Evolutionary conservation across 2,888 invertebrate genomes (phyloP).

Genomic region (Rhorus exstirpatorius): DNA sequence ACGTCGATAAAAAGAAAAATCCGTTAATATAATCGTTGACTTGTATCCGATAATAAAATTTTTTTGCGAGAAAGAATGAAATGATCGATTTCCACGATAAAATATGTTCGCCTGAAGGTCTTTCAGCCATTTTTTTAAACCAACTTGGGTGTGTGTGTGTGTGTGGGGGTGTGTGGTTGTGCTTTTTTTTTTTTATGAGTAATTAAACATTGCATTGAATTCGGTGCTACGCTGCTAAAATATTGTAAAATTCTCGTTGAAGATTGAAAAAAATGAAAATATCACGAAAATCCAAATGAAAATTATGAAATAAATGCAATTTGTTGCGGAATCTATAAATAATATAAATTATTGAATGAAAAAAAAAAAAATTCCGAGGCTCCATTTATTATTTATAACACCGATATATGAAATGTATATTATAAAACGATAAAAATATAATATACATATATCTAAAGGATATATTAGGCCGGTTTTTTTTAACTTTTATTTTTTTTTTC

Average conservation of each 20-base stretch:
- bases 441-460: too few relatives aligned
- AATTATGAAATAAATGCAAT: slow-evolving; percentile 23
- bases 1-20: slow-evolving; percentile 14
- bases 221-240: slow-evolving; percentile 36
- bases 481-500: too few relatives aligned
- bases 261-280: not conserved
- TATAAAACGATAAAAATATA: slow-evolving; percentile 28
- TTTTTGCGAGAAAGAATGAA: slow-evolving; percentile 19
- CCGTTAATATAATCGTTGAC: slow-evolving; percentile 32
- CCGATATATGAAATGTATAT: slow-evolving; percentile 42
- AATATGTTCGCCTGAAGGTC: not conserved
- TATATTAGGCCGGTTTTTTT: too few relatives aligned
- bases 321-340: slow-evolving; percentile 1
- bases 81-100: slow-evolving; percentile 15
- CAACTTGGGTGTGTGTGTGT: too few relatives aligned
- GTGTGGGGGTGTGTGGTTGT: too few relatives aligned
- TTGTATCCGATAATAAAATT: slow-evolving; percentile 16
- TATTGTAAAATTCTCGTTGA: not conserved
- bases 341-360: slow-evolving; percentile 17
- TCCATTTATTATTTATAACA: slow-evolving; percentile 34
- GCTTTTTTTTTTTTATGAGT: not conserved
- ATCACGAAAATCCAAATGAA: not conserved
- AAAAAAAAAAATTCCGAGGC: slow-evolving; percentile 27
- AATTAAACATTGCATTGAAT: not conserved
- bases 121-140: not conserved